Conservation (phyloP, 2,113 vertebrate species). For the Lichenostomus cassidix region DNA sequence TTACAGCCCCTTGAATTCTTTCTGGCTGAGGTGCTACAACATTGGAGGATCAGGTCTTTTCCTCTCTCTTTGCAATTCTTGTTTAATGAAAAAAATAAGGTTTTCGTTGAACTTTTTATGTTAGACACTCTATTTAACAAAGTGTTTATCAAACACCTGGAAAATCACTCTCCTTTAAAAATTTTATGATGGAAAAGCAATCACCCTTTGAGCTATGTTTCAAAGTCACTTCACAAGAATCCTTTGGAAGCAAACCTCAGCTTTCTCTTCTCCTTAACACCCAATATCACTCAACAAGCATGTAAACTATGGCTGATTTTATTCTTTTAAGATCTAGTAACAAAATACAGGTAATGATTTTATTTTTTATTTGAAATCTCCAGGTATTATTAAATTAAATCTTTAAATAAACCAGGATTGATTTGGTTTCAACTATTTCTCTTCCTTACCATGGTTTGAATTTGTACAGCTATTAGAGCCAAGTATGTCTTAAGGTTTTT, state of each 20-base stretch:
- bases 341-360: neutral
- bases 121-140: constrained; percentile 9
- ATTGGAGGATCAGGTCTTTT: neutral
- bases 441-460: neutral
- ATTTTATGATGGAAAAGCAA: constrained; percentile 53
- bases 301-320: neutral
- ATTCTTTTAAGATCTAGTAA: neutral
- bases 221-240: constrained; percentile 33
- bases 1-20: neutral
- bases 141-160: constrained; percentile 58
- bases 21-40: neutral
- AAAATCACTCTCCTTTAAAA: constrained; percentile 39
- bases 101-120: constrained; percentile 23
- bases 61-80: neutral
- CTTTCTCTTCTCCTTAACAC: constrained; percentile 6
- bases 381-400: neutral
- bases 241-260: neutral
- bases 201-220: constrained; percentile 11
- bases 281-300: neutral
- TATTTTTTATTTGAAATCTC: neutral
- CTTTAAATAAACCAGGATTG: neutral
- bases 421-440: neutral
- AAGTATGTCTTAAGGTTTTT: constrained; percentile 20
- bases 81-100: neutral
- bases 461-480: neutral